A percentile compares a stretch with the other conserved stretches of the same genome.
phyloP scores from a whole-genome alignment of 1,140 invertebrate genomes.

The Ganaspis sp. region DNA sequence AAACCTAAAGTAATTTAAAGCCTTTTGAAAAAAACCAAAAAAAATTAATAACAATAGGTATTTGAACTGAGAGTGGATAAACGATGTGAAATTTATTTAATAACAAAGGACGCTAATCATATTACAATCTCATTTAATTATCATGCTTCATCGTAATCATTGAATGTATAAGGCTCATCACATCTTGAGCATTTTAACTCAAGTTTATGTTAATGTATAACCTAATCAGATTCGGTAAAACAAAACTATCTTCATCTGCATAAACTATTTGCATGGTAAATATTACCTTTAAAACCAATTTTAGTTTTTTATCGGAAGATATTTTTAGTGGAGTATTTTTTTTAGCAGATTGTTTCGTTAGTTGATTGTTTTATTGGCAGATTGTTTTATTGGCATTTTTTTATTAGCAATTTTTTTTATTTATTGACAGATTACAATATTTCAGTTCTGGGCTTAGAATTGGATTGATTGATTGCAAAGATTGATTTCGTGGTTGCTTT shows the following conservation, averaged over 20 bases:
- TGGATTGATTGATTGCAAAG: too few species aligned
- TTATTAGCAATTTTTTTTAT: not conserved
- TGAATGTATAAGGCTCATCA: conserved; percentile 19
- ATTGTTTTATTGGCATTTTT: too few species aligned
- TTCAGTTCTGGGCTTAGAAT: not conserved
- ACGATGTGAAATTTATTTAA: not conserved
- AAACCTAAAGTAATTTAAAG: not conserved
- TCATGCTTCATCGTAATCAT: conserved; percentile 13
- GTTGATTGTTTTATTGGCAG: too few species aligned
- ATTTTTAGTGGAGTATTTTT: not conserved
- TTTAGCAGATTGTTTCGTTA: too few species aligned
- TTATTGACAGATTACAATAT: not conserved
- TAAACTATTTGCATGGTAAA: not conserved
- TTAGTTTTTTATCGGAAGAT: not conserved
- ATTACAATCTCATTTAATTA: conserved; percentile 5
- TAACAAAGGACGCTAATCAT: conserved; percentile 12
- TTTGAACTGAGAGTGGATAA: not conserved
- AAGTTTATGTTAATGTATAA: conserved; percentile 19
- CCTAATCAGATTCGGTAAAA: conserved; percentile 19
- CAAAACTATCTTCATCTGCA: conserved; percentile 22
- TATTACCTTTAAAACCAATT: not conserved
- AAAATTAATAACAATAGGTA: not conserved
- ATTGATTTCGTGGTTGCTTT: not conserved
- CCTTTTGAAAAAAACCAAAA: not conserved
- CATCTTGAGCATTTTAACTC: conserved; percentile 1